phyloP scores from a whole-genome alignment of 2,113 vertebrate species.

The Tragelaphus scriptus region DNA sequence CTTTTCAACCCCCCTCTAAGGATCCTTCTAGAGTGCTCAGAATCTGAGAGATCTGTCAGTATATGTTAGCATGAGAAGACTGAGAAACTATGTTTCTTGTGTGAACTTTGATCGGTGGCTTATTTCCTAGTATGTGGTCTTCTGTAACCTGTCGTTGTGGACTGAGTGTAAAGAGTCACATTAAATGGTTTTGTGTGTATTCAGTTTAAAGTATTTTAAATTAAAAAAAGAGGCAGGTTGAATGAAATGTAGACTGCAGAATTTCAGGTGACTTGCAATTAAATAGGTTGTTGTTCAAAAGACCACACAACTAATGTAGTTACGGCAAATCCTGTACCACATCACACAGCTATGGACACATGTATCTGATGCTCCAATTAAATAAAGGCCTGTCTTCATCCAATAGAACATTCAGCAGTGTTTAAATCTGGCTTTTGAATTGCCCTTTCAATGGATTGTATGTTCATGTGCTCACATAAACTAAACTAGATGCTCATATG shows the following conservation, averaged over 20 bases:
- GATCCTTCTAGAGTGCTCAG: neutral
- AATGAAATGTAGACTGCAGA: neutral
- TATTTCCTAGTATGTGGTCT: neutral
- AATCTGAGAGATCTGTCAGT: too few relatives aligned
- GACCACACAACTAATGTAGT: too few relatives aligned
- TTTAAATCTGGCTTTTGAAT: neutral
- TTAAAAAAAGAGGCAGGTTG: neutral
- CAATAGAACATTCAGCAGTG: too few relatives aligned
- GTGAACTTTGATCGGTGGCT: neutral
- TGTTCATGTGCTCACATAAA: neutral
- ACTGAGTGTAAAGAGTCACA: neutral
- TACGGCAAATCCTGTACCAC: rapidly evolving
- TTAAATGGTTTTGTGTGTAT: neutral
- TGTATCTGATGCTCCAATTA: neutral
- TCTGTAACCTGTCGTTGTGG: neutral
- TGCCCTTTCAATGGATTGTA: neutral
- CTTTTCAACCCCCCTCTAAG: neutral
- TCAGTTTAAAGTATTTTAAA: neutral
- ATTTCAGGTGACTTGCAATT: neutral
- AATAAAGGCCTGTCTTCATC: neutral
- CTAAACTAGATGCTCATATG: neutral
- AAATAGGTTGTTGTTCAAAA: neutral
- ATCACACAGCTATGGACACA: too few relatives aligned
- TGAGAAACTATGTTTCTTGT: neutral
- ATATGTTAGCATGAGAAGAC: neutral